Evolutionary conservation across 2,113 vertebrate species (phyloP).

Genomic region (Telmatochromis brachygnathus): DNA sequence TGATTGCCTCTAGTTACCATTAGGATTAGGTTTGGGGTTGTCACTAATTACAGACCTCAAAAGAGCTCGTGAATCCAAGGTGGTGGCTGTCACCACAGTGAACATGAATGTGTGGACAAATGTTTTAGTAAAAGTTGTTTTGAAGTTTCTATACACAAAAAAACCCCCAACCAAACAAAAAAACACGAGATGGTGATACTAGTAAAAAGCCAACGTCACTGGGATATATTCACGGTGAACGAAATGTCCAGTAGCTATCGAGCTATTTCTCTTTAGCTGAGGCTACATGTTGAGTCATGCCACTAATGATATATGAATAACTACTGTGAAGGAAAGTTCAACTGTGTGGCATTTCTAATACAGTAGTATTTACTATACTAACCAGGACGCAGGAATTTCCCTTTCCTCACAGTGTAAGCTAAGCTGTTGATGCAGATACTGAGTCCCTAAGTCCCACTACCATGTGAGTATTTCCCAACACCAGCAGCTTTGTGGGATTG

Average conservation of each 20-base stretch:
- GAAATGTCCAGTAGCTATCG: neutral
- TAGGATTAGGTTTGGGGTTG: neutral
- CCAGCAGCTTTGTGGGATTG: conserved; percentile 35
- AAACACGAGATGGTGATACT: neutral
- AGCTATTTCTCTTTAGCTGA: neutral
- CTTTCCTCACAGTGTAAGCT: neutral
- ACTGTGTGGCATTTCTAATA: neutral
- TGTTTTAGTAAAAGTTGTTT: neutral
- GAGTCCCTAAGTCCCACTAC: neutral
- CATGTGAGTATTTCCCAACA: conserved; percentile 41
- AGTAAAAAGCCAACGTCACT: neutral
- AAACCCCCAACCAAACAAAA: neutral
- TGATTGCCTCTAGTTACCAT: neutral
- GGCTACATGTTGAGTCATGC: neutral
- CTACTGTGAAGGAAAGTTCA: neutral
- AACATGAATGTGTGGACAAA: neutral
- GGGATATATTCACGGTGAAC: neutral
- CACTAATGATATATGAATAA: neutral
- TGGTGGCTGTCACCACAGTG: neutral
- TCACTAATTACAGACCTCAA: neutral
- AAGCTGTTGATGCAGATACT: conserved; percentile 3
- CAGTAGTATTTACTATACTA: neutral
- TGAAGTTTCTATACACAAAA: neutral
- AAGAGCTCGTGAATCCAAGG: neutral
- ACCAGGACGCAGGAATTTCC: conserved; percentile 12